Evolutionary conservation across 2,797 vertebrate genomes (phyloP), one percentile per base, ranked within the genome.

Genomic region (Peromyscus aztecus): DNA sequence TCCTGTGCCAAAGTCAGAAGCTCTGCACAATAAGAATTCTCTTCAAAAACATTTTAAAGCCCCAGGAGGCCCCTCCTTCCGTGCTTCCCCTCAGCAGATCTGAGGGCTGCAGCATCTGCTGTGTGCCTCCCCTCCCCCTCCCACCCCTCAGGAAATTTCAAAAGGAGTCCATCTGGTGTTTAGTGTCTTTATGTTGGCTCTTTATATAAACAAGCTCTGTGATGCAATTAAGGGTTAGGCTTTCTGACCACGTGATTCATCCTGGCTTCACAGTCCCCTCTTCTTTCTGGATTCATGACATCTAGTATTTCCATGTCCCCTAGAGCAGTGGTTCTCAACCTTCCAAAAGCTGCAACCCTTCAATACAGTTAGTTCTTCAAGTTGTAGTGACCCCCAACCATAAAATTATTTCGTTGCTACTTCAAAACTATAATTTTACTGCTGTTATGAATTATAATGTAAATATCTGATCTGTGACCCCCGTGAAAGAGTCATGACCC

Each of bases 151-250:
- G 93, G 67, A 77, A 73, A 80, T 73, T 65, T 85, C 29, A 19
- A 40, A 94, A 94, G 14, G 23, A 27, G 59, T 61, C 89, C 94
- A 76, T 83, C 65, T 97, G 96, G 40, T 11, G 6, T 52, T 86
- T 46, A 11, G 43, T 29, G 23, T 59, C 85, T 76, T 89, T 81
- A 12, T 83, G 73, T 92, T 75, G 71, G 57, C 78, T 87, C 85
- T 85, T 84, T 92, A 24, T 52, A 29, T 69, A 73, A 94, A 73
- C 84, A 43, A 29, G 61, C 57, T 91, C 83, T 61, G 49, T 67
- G 61, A 61, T 73, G 40, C 59, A 6, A 75, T 59, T 8, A 46
- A 75, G 43, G 19, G 37, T 65, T 81, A 75, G 69, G 43, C 65
- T 93, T 83, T 76, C 76, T 78, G 73, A 82, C 80, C 89, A 59